These are phyloP conservation scores for Zoanthus sociatus DNA, from an alignment of 92 coral and sea anemone species.

Conservation along the genomic window DNA sequence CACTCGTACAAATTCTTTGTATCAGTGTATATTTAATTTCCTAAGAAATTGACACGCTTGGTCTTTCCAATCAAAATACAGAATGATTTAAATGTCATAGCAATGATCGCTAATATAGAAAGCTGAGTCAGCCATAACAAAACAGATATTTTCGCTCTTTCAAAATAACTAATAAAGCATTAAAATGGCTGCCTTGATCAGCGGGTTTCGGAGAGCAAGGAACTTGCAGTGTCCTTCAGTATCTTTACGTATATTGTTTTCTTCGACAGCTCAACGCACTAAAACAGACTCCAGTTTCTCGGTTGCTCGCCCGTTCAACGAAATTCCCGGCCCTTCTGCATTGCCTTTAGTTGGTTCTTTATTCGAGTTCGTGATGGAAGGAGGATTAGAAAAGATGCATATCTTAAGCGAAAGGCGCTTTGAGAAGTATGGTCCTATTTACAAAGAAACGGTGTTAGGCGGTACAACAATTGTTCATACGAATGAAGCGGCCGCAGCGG, in stretches of 20 bases:
- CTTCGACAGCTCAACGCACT: neutral
- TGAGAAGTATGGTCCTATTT: conserved; percentile 11
- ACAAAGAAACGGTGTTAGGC: conserved; percentile 1
- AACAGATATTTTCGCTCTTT: no score
- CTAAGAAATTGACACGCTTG: no score
- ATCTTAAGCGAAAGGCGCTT: neutral
- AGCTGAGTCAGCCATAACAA: no score
- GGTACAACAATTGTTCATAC: neutral
- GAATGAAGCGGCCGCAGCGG: neutral
- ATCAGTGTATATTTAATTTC: no score
- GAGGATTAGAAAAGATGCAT: neutral
- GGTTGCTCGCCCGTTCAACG: conserved; percentile 5
- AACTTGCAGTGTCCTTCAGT: neutral
- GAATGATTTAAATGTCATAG: no score
- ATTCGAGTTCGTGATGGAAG: conserved; percentile 5
- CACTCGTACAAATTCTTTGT: no score
- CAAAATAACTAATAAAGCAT: no score
- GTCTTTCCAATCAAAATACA: no score
- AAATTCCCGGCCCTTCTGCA: neutral
- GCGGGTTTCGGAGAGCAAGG: neutral
- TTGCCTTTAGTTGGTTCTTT: conserved; percentile 17
- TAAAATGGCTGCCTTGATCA: neutral
- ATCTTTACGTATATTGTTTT: neutral
- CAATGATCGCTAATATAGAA: no score
- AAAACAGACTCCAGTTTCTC: neutral